phyloP scores from a whole-genome alignment of 2,797 vertebrate genomes.

The Coluber constrictor region DNA sequence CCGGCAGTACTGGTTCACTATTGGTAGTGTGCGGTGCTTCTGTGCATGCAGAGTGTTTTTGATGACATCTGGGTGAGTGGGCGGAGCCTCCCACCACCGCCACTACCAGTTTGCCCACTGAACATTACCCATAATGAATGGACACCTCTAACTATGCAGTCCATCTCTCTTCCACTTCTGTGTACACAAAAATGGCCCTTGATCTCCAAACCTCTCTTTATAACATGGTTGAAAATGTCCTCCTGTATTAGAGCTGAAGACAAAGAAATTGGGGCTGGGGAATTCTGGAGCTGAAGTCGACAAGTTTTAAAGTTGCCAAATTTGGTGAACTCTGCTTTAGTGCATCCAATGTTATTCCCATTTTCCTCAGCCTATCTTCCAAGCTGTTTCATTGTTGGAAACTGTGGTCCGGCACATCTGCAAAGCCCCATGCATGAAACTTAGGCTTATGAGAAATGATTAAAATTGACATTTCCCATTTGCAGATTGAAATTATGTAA shows the following conservation, averaged over 20 bases:
- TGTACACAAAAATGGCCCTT: neutral
- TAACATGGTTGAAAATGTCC: neutral
- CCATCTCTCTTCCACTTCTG: neutral
- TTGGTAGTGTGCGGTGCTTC: no score
- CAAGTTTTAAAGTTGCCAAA: neutral
- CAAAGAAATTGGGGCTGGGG: neutral
- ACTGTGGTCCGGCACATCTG: neutral
- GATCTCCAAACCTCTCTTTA: neutral
- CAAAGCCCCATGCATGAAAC: neutral
- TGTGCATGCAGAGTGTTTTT: no score
- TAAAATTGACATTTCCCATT: neutral
- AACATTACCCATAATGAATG: neutral
- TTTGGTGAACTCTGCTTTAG: neutral
- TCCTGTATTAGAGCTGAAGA: neutral
- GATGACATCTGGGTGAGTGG: no score
- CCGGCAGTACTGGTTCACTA: no score
- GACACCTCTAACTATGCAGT: neutral
- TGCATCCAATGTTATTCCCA: neutral
- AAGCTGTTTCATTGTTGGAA: neutral
- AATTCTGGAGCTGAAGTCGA: neutral
- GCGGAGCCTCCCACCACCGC: no score
- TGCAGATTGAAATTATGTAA: neutral
- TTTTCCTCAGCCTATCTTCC: neutral
- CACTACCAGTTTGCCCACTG: no score
- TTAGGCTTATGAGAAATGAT: neutral